These are phyloP conservation scores for Acronicta leporina DNA, from an alignment of 2,888 invertebrate genomes.

Conservation along the genomic window DNA sequence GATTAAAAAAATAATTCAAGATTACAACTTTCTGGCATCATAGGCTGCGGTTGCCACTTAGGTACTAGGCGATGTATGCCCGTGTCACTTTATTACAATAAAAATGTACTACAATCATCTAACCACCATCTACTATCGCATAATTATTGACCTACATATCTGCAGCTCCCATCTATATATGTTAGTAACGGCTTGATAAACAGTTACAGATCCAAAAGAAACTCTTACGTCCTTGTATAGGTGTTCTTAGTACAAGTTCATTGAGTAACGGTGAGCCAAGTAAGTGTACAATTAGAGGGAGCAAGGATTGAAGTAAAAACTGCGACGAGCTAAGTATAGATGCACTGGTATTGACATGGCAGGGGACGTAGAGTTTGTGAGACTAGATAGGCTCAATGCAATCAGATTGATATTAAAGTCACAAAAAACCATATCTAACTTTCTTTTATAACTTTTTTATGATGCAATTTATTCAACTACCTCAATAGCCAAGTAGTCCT, in stretches of 20 bases:
- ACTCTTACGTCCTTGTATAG: slow-evolving; percentile 64
- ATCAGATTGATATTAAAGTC: not conserved
- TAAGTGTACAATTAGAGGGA: slow-evolving; percentile 64
- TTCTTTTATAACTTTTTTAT: no score
- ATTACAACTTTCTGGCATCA: no score
- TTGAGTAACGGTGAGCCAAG: slow-evolving; percentile 65
- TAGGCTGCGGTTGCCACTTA: no score
- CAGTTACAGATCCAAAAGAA: slow-evolving; percentile 67
- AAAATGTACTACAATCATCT: not conserved
- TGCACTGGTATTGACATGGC: slow-evolving; percentile 11
- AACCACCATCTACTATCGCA: not conserved
- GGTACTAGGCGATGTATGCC: no score
- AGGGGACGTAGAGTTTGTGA: slow-evolving; percentile 6
- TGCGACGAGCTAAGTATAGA: slow-evolving; percentile 46
- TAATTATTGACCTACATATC: slow-evolving; percentile 42
- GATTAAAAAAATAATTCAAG: no score
- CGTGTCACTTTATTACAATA: not conserved
- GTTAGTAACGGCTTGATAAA: slow-evolving; percentile 35
- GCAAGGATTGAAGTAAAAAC: slow-evolving; percentile 43
- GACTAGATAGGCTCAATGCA: slow-evolving; percentile 25
- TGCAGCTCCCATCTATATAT: slow-evolving; percentile 21
- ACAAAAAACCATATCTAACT: no score
- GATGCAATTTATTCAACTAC: no score
- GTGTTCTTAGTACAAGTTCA: slow-evolving; percentile 65
- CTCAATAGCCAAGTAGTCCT: no score